Base-by-base conservation (phyloP, 2,797 vertebrate genomes). In the Chelmon rostratus region DNA sequence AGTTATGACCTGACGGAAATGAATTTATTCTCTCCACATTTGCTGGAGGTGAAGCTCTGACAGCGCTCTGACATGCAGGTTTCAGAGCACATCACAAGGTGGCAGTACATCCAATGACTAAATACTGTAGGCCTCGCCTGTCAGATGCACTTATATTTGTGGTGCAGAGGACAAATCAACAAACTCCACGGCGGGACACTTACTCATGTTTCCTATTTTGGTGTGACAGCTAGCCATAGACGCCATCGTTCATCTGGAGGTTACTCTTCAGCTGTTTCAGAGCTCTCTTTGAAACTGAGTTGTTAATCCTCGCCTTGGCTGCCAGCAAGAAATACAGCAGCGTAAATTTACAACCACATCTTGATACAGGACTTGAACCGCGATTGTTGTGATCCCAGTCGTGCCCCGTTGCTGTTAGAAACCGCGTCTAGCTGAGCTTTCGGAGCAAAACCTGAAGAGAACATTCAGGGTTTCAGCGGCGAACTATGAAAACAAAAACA, bases 61-160 rank as follows among this genome's bases (percentile, higher is more conserved):
- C 56, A 37, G 38, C 28, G 35, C 16, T 78, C 78, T 40, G 72
- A 81, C 69, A 1, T 91, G 93, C 89, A 92, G 68, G 38, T 87
- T 82, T 80, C 78, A 73, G n/a, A 76, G 76, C 46, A 18, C 76
- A 86, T 89, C 95, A 94, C 94, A 83, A 94, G 95, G 90, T 92
- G 95, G 95, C 94, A 93, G 91, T 89, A 82, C 84, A 85, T 44
- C 84, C 92, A 89, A 86, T 44, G 68, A 68, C 70, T 88, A 40
- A 56, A 71, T 2, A 31, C 53, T 25, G 25, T 0, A 35, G 28
- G 42, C 19, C 54, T 49, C 13, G 44, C 2, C 61, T 82, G 49
- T n/a, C 67, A 57, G 4, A 35, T 31, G 53, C 47, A 28, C 33
- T 42, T 49, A 0, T 23, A 28, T 42, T 31, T 57, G 10, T 33